These are phyloP conservation scores for Linurgus olivaceus DNA, from an alignment of 2,797 vertebrate species.

Conservation along the genomic window DNA sequence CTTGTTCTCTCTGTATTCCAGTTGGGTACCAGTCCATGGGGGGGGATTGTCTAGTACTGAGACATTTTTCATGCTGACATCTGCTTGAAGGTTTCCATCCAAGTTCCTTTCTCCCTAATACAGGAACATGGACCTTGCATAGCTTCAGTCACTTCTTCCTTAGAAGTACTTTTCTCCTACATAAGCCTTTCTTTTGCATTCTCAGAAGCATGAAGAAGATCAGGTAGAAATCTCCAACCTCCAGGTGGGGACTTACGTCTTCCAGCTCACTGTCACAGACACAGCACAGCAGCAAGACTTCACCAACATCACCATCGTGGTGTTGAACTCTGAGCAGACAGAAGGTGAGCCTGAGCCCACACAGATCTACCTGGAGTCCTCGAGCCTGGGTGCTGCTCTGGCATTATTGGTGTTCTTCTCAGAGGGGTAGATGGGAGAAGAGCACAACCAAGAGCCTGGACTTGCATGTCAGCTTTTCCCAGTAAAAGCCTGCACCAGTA, in stretches of 20 bases:
- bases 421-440: neutral
- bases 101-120: neutral
- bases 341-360: slow-evolving; percentile 73
- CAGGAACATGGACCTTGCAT: neutral
- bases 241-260: slow-evolving; percentile 85
- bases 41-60: neutral
- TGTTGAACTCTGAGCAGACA: slow-evolving; percentile 87
- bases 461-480: neutral
- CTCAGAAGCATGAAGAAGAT: slow-evolving; percentile 74
- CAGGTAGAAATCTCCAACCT: slow-evolving; percentile 85
- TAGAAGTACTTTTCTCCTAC: neutral
- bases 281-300: slow-evolving; percentile 75
- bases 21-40: neutral
- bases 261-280: slow-evolving; percentile 84
- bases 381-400: neutral
- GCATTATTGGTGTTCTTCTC: neutral
- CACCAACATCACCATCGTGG: slow-evolving; percentile 81
- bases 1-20: neutral
- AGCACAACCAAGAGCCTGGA: neutral
- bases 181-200: slow-evolving; percentile 15
- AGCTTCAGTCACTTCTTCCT: neutral
- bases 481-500: neutral
- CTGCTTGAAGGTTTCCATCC: neutral
- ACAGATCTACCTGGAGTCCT: neutral
- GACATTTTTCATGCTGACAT: neutral